Evolutionary conservation across 1,140 invertebrate genomes (phyloP).

Genomic region (Drosophila parvula): DNA sequence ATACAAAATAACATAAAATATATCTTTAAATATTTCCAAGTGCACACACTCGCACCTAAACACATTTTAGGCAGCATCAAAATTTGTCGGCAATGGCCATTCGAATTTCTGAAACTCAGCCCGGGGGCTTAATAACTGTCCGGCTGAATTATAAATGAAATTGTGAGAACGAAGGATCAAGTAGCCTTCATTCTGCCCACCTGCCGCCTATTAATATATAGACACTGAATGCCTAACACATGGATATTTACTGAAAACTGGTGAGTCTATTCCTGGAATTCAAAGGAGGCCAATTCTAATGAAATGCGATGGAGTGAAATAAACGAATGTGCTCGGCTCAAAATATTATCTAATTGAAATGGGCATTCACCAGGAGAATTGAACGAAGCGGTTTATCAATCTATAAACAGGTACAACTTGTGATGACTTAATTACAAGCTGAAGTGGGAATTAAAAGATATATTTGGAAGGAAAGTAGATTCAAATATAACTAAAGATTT

Average conservation of each 20-base stretch:
- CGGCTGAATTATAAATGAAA: conserved; percentile 59
- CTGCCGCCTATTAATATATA: conserved; percentile 16
- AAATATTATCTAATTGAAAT: conserved; percentile 49
- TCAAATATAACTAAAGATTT: too few relatives aligned
- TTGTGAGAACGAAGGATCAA: conserved; percentile 36
- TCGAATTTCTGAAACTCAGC: conserved; percentile 39
- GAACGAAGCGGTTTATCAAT: not conserved
- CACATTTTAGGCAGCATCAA: conserved; percentile 12
- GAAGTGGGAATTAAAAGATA: too few relatives aligned
- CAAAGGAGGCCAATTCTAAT: conserved; percentile 15
- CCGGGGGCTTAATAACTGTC: conserved; percentile 47
- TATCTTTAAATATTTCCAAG: not conserved
- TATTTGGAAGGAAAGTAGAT: too few relatives aligned
- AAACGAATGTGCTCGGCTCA: not conserved
- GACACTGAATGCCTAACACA: conserved; percentile 2
- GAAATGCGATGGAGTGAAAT: not conserved
- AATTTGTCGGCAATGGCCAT: conserved; percentile 42
- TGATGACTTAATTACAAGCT: not conserved
- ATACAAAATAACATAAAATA: not conserved
- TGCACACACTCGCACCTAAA: conserved; percentile 5
- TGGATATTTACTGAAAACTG: conserved; percentile 9
- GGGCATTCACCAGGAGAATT: conserved; percentile 22
- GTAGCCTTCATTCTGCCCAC: not conserved
- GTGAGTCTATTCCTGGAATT: conserved; percentile 5
- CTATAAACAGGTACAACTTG: not conserved